Base-by-base conservation (phyloP, 2,113 vertebrate genomes). In the Ochotona curzoniae region DNA sequence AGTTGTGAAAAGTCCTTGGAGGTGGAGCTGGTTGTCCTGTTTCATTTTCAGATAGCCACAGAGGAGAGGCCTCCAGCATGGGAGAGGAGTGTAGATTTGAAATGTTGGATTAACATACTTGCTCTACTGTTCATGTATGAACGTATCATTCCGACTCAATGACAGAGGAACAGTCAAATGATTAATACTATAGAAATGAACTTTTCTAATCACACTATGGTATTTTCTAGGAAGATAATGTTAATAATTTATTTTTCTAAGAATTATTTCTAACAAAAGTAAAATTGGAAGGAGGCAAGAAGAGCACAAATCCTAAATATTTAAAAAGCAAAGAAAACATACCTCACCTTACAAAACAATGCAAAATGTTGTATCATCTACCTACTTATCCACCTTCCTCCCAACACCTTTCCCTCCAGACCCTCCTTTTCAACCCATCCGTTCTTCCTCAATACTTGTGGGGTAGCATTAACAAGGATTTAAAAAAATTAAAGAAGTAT, bases 291-390 rank as follows among this genome's bases (percentile, higher is more conserved):
- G 49, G 0, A 1, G 8, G 11, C 21, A 25, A 8, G 74, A 83
- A 57, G 12, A 84, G 47, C 5, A 89, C 21, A 17, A 69, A 85
- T 85, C 20, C 51, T 23, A 32, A 5, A 28, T 38, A 4, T 63
- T 93, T 75, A 73, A 44, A 92, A 83, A 90, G 12, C 71, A n/a
- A 87, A 86, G 85, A 73, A 32, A 17, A 28, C 26, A 47, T 35
- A 18, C 38, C 7, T 44, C 13, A 15, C 3, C 10, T 51, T 89
- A 61, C 60, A 63, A 47, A 79, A 64, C 9, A 23, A 81, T 92
- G 18, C 75, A n/a, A 84, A 69, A 25, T 83, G 86, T 70, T 74
- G 2, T 38, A 26, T 35, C 9, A 87, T 44, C 20, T 57, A 7
- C 54, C 28, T 78, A 5, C 30, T 20, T 44, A 25, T 67, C 75